Conservation (phyloP, 2,888 invertebrate species). For the Lasioglossum malachurum region DNA sequence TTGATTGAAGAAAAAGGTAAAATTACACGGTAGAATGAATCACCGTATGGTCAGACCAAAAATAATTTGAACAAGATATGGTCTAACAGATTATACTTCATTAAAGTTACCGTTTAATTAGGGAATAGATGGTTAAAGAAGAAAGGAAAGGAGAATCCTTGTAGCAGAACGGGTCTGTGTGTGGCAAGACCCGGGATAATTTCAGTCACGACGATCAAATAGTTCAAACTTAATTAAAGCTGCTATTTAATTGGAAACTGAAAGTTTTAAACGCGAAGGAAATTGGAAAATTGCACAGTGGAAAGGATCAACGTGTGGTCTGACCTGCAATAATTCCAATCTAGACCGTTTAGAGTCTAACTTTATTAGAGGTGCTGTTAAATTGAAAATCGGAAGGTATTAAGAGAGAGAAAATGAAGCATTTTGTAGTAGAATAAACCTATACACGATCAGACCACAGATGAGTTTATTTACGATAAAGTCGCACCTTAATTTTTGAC, state of each 20-base stretch:
- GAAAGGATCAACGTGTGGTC: not conserved
- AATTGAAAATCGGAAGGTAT: not conserved
- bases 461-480: not conserved
- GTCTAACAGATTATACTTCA: not conserved
- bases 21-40: not conserved
- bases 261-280: not conserved
- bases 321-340: not conserved
- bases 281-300: not conserved
- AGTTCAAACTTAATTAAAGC: not conserved
- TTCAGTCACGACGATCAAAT: not conserved
- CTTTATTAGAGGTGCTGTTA: not conserved
- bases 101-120: not conserved
- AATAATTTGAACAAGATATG: not conserved
- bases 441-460: not conserved
- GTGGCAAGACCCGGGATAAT: not conserved
- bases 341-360: not conserved
- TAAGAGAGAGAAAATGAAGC: not conserved
- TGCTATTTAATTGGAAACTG: not conserved
- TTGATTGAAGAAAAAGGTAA: not conserved
- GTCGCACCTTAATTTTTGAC: not conserved
- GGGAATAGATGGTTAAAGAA: not conserved
- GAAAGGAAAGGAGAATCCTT: not conserved
- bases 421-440: not conserved
- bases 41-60: not conserved
- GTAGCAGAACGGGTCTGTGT: not conserved